Percentiles rank a stretch among this genome's conserved stretches.
Evolutionary conservation across 2,888 invertebrate genomes (phyloP).

Genomic region (Zonitis immaculata): DNA sequence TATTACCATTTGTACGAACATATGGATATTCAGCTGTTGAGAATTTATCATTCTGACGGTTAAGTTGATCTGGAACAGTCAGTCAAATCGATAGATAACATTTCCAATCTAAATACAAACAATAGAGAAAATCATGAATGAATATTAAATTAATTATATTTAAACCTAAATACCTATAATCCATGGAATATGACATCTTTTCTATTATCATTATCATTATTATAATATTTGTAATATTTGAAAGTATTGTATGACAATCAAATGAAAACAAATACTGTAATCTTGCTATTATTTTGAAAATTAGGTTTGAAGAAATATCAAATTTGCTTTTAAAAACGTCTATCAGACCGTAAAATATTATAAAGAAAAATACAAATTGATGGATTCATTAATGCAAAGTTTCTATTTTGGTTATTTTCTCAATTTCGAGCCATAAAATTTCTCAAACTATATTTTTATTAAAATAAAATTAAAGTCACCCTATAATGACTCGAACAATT

Average conservation of each 20-base stretch:
- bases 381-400: neutral
- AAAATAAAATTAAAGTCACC: no score
- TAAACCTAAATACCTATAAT: neutral
- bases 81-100: neutral
- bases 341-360: neutral
- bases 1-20: conserved; percentile 36
- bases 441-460: no score
- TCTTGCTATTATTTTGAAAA: neutral
- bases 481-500: no score
- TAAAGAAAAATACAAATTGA: neutral
- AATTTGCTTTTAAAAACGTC: neutral
- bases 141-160: neutral
- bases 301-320: neutral
- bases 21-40: conserved; percentile 42
- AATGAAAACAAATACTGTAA: neutral
- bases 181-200: neutral
- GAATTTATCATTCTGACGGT: conserved; percentile 46
- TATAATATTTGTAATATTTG: no score
- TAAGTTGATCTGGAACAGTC: conserved; percentile 36
- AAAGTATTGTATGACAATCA: neutral
- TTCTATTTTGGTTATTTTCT: no score
- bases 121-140: neutral
- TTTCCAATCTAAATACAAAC: neutral
- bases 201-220: conserved; percentile 1
- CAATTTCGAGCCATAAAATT: no score